Percentiles rank a stretch among this genome's conserved stretches.
Evolutionary conservation across 2,113 vertebrate species (phyloP).

Genomic region (Melanotaenia duboulayi): DNA sequence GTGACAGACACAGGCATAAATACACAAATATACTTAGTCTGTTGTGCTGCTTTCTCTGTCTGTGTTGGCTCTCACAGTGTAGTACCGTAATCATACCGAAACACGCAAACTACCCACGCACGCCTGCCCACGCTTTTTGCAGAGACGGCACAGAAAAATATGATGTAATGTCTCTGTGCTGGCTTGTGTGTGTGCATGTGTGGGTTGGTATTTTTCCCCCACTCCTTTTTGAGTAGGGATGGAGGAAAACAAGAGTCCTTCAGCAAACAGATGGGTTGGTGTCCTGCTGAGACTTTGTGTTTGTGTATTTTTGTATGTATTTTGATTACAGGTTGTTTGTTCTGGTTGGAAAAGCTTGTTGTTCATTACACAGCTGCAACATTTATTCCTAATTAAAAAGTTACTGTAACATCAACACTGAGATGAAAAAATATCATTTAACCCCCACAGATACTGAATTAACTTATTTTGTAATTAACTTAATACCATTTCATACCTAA

Average conservation of each 20-base stretch:
- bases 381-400: constrained; percentile 69
- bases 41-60: constrained; percentile 28
- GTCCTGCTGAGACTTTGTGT: constrained; percentile 57
- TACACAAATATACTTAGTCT: constrained; percentile 12
- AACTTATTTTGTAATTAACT: neutral
- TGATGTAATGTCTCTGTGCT: constrained; percentile 75
- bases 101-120: constrained; percentile 38
- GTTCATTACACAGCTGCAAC: constrained; percentile 67
- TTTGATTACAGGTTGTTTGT: constrained; percentile 61
- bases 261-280: constrained; percentile 72
- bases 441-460: neutral
- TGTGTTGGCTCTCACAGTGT: constrained; percentile 45
- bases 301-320: constrained; percentile 2
- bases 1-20: constrained; percentile 50
- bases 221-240: constrained; percentile 45
- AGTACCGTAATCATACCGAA: constrained; percentile 56
- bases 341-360: constrained; percentile 67
- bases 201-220: constrained; percentile 29
- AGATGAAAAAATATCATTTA: constrained; percentile 20
- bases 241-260: constrained; percentile 45
- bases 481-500: no score
- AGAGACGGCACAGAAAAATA: constrained; percentile 59
- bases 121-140: constrained; percentile 64
- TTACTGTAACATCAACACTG: constrained; percentile 53
- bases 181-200: constrained; percentile 56